Percentiles rank a stretch among this genome's conserved stretches.
These are phyloP conservation scores for Crocodylus rhombifer DNA, from an alignment of 2,797 vertebrate species.

Conservation along the genomic window DNA sequence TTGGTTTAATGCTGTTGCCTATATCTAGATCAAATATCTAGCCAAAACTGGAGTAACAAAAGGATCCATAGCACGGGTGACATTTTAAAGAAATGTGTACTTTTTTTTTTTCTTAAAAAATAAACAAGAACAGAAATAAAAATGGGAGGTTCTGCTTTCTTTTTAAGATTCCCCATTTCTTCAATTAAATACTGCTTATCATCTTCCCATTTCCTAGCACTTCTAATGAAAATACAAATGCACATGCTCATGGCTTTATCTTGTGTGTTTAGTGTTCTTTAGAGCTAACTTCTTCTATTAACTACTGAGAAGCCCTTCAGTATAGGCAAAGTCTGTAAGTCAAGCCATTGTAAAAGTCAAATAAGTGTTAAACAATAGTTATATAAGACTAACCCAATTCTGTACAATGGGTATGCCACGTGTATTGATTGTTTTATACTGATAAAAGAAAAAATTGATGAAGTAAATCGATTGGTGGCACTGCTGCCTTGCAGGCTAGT, in stretches of 20 bases:
- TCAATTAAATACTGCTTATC: background rate
- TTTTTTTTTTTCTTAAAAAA: too few species aligned
- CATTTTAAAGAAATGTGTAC: background rate
- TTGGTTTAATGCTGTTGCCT: fast-evolving
- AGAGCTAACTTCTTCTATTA: background rate
- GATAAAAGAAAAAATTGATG: background rate
- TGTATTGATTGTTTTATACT: background rate
- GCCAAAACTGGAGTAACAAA: background rate
- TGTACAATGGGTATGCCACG: background rate
- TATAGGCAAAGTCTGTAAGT: background rate
- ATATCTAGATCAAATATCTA: background rate
- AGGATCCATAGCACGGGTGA: fast-evolving
- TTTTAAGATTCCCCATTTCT: background rate
- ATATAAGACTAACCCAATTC: background rate
- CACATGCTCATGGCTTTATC: background rate
- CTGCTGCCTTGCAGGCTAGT: background rate
- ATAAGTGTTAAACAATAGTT: background rate
- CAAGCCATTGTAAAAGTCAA: background rate
- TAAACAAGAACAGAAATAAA: too few species aligned
- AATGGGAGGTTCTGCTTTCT: background rate
- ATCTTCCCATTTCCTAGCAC: background rate
- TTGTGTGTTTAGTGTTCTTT: background rate
- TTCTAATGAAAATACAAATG: background rate
- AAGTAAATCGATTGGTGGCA: too few species aligned
- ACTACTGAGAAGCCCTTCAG: background rate